phyloP scores from a whole-genome alignment of 2,113 vertebrate genomes.

The Ondatra zibethicus region DNA sequence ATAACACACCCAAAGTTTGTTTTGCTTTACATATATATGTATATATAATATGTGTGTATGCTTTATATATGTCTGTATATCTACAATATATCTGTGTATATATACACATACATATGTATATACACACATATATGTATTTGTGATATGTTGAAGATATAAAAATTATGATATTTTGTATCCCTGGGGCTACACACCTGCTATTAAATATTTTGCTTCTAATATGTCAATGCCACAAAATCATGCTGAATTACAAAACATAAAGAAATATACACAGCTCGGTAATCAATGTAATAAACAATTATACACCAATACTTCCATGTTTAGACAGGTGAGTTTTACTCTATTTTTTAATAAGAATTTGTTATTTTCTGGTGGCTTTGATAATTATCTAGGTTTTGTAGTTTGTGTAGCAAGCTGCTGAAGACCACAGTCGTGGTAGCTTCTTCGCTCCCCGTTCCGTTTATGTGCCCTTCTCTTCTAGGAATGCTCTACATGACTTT shows the following conservation, averaged over 20 bases:
- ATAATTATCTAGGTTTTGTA: background rate
- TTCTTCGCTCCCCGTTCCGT: background rate
- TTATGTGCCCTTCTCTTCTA: background rate
- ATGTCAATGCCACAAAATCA: slow-evolving; percentile 1
- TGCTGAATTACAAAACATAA: background rate
- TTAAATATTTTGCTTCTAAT: slow-evolving; percentile 3
- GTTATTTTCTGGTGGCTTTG: background rate
- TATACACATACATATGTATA: background rate
- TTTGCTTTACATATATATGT: background rate
- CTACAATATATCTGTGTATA: background rate
- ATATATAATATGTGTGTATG: background rate
- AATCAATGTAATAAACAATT: background rate
- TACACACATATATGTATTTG: background rate
- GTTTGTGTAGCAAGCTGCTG: background rate
- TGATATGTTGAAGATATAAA: background rate
- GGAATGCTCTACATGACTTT: background rate
- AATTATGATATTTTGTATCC: background rate
- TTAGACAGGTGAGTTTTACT: background rate
- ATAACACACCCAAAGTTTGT: background rate
- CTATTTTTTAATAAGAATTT: background rate
- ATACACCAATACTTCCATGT: background rate
- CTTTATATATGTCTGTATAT: no score
- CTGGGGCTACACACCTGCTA: background rate
- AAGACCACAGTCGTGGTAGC: background rate
- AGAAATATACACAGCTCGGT: background rate